A percentile compares a stretch with the other conserved stretches of the same genome.
Conservation (phyloP, 2,888 invertebrate species). For the Ectemnius cavifrons region DNA sequence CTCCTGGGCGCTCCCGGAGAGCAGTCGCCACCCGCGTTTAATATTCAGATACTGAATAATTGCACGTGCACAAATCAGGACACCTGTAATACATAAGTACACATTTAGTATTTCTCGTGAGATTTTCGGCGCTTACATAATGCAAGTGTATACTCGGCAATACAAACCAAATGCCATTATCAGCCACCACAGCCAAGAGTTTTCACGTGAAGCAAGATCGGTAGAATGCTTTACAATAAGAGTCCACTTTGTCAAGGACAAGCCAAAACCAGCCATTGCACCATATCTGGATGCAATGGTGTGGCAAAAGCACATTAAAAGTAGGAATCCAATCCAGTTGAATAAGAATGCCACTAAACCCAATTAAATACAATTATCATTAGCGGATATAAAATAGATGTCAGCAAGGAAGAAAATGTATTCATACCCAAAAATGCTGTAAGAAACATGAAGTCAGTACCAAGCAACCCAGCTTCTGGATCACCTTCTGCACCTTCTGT, state of each 20-base stretch:
- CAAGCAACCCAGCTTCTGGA: constrained; percentile 89
- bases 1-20: constrained; percentile 92
- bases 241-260: constrained; percentile 97
- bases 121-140: constrained; percentile 1
- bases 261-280: constrained; percentile 93
- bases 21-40: constrained; percentile 91
- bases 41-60: constrained; percentile 93
- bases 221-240: constrained; percentile 95
- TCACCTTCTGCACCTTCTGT: constrained; percentile 86
- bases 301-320: constrained; percentile 95
- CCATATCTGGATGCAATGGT: constrained; percentile 96
- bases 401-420: background rate
- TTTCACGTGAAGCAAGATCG: constrained; percentile 91
- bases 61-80: constrained; percentile 92
- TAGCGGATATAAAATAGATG: constrained; percentile 9
- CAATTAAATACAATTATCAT: constrained; percentile 26
- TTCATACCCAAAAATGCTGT: constrained; percentile 91
- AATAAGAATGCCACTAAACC: constrained; percentile 93
- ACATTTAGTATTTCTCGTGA: constrained; percentile 16
- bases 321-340: constrained; percentile 96
- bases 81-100: constrained; percentile 80
- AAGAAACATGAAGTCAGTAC: constrained; percentile 96
- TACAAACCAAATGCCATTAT: constrained; percentile 91
- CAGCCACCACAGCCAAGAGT: constrained; percentile 95
- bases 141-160: constrained; percentile 2